Evolutionary conservation across 2,888 invertebrate species (phyloP), one percentile per base, ranked within the genome.

Genomic region (Andrena haemorrhoa): DNA sequence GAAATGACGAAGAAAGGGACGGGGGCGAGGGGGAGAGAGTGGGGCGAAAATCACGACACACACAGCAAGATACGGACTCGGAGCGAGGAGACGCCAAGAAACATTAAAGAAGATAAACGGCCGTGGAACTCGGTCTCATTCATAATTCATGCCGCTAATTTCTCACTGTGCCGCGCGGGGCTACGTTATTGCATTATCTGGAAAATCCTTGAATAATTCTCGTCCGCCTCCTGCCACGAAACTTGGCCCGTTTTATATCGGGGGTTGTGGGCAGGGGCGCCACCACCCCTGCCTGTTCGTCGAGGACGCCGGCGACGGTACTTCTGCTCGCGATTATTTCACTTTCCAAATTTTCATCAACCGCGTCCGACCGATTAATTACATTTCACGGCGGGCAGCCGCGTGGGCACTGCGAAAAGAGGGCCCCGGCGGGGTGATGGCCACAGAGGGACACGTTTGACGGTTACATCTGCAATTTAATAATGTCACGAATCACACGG

Each of bases 91-190:
- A 82, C 68, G 74, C 74, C 75, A 69, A 81, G 83, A 85, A 85
- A 86, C 86, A 83, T 88, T 88, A 86, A 88, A 88, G 88, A 88
- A 88, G 88, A 88, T 86, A 86, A 88, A 88, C 88, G 86, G 81
- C 80, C 77, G 81, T 41, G 75, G 49, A 88, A 82, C 81, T 88
- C 79, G 75, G 85, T 53, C 83, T 88, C 88, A 88, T 88, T 88
- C 88, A 88, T 88, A 88, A 88, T 88, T 88, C 88, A 88, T 88
- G 82, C 88, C 86, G 82, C 88, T 88, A 88, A 88, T 88, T 88
- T 88, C 88, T 86, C 86, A 88, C 74, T 72, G 81, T 77, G 78
- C 78, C 75, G 82, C 58, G 56, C 82, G 74, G 78, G 47, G 72
- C 85, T 81, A 68, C 86, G 88, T 87, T 87, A 87, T 87, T 87